phyloP scores from a whole-genome alignment of 2,113 vertebrate species.

The Taurulus bubalis region DNA sequence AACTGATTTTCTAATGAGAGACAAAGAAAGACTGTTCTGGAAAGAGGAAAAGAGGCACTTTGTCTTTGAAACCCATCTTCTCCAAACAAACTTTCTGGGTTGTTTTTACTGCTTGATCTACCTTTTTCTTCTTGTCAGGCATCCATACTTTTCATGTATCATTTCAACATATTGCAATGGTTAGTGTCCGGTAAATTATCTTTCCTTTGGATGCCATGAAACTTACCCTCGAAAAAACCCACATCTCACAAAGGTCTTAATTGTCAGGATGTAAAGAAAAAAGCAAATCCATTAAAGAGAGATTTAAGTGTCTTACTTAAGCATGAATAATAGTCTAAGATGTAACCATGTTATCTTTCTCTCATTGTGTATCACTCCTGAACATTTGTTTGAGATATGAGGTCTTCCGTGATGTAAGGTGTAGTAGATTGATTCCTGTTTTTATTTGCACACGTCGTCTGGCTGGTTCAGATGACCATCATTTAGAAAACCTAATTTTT shows the following conservation, averaged over 20 bases:
- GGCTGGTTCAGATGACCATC: slow-evolving; percentile 82
- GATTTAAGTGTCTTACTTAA: slow-evolving; percentile 44
- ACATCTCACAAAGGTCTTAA: slow-evolving; percentile 36
- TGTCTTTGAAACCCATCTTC: slow-evolving; percentile 8
- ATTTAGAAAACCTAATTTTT: slow-evolving; percentile 58
- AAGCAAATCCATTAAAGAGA: slow-evolving; percentile 4
- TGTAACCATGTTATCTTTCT: slow-evolving; percentile 24
- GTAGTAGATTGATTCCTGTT: slow-evolving; percentile 35
- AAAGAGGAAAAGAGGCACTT: neutral
- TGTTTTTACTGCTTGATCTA: slow-evolving; percentile 9
- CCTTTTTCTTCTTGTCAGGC: neutral
- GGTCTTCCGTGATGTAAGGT: slow-evolving; percentile 26
- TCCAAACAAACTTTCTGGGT: slow-evolving; percentile 12
- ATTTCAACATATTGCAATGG: slow-evolving; percentile 22
- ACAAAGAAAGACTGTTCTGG: neutral
- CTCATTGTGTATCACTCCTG: slow-evolving; percentile 14
- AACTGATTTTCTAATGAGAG: neutral
- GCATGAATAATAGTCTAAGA: slow-evolving; percentile 37
- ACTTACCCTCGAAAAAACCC: slow-evolving; percentile 28
- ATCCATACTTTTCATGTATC: neutral
- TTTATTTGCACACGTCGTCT: slow-evolving; percentile 78
- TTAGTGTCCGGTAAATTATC: slow-evolving; percentile 8
- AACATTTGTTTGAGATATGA: slow-evolving; percentile 34
- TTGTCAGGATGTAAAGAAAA: slow-evolving; percentile 5
- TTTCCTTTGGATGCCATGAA: slow-evolving; percentile 42